phyloP scores from a whole-genome alignment of 1,140 invertebrate genomes.

The Drosophila albomicans region DNA sequence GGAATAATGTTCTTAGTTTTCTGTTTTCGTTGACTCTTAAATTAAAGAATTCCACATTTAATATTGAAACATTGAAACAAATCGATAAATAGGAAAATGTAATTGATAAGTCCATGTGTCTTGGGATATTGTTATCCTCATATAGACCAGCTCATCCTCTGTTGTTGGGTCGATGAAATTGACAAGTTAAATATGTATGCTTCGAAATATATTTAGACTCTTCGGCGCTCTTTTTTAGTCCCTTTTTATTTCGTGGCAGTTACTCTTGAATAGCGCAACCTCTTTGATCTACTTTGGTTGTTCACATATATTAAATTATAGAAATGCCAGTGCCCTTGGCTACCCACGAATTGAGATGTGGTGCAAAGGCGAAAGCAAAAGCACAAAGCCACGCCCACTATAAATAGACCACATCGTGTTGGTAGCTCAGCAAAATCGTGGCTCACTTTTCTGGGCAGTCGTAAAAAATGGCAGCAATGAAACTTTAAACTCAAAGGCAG shows the following conservation, averaged over 20 bases:
- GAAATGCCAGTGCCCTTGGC: slow-evolving; percentile 44
- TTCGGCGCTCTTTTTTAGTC: background rate
- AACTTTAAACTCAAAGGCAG: slow-evolving; percentile 62
- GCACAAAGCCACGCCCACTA: slow-evolving; percentile 20
- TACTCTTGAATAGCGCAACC: slow-evolving; percentile 5
- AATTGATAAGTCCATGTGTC: too few species aligned
- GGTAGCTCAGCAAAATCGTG: slow-evolving; percentile 16
- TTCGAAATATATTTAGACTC: slow-evolving; percentile 13
- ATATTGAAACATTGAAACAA: too few species aligned
- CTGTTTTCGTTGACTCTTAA: too few species aligned
- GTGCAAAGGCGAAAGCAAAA: background rate
- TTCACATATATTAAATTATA: slow-evolving; percentile 26
- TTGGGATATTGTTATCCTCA: too few species aligned
- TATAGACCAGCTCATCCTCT: too few species aligned
- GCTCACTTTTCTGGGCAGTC: slow-evolving; percentile 37
- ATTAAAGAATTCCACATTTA: too few species aligned
- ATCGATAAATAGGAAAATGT: too few species aligned
- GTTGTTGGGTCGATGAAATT: background rate
- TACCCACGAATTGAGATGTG: slow-evolving; percentile 29
- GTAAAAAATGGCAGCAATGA: slow-evolving; percentile 29
- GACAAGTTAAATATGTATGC: slow-evolving; percentile 6
- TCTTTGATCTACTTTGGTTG: slow-evolving; percentile 41
- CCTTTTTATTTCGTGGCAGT: slow-evolving; percentile 9
- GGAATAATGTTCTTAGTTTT: too few species aligned
- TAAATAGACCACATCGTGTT: slow-evolving; percentile 40